Conservation (phyloP, 2,797 vertebrate genomes). For the Heterohyrax brucei region DNA sequence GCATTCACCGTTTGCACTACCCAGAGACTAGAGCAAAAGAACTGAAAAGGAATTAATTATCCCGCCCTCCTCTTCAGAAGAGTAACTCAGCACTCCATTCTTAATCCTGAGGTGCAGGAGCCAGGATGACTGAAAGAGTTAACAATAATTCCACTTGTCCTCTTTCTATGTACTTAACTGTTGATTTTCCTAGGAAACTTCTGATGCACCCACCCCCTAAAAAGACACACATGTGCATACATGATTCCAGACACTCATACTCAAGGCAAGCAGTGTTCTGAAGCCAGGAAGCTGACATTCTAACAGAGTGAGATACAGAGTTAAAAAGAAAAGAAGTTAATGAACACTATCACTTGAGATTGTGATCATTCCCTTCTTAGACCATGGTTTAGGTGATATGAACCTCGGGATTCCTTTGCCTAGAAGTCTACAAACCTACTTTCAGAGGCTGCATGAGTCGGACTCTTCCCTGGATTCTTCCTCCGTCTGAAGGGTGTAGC, state of each 20-base stretch:
- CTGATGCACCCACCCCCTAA: neutral
- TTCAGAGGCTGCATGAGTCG: neutral
- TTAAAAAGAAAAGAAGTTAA: neutral
- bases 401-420: neutral
- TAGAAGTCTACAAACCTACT: neutral
- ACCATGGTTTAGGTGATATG: neutral
- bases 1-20: neutral
- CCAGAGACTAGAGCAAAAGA: neutral
- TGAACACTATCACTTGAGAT: neutral
- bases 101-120: neutral
- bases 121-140: neutral
- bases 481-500: neutral
- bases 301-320: neutral
- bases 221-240: neutral
- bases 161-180: neutral
- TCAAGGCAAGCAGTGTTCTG: neutral
- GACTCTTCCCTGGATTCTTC: neutral
- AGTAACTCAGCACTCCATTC: neutral
- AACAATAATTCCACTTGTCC: neutral
- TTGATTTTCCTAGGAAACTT: neutral
- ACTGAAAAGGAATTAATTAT: neutral
- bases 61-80: neutral
- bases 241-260: neutral
- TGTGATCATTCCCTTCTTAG: neutral
- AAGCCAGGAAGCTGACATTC: neutral